Base-by-base conservation (phyloP, 2,888 invertebrate genomes). In the Drosophila borealis region DNA sequence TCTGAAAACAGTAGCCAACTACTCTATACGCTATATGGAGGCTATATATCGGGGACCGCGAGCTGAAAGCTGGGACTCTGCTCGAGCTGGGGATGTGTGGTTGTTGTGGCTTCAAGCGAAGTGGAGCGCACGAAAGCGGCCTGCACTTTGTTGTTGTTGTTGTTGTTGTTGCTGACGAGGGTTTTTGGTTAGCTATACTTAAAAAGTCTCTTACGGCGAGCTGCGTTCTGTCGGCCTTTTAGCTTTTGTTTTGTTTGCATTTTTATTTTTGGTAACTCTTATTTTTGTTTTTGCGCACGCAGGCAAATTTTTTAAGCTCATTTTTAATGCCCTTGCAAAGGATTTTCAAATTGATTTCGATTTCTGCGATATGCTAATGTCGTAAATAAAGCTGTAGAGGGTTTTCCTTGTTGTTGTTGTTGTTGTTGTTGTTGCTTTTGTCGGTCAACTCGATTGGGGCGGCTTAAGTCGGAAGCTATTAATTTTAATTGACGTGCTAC, bases 1-100 rank as follows among this genome's bases (percentile, higher is more conserved):
- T 88, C 88, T 90, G 89, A 90, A 88, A 89, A 89, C 89, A 90
- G 89, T 89, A 89, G 89, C 88, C 88, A 81, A 87, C 81, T 85
- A 54, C 60, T 67, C 55, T 55, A 55, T 45, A 60, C 46, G 46
- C 63, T 57, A 74, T 57, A 74, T 60, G 78, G 45, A 54, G 60
- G 59, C 68, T 67, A 54, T 19, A 48, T n/a, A 8, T 14, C n/a
- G n/a, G 13, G 19, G 19, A 14, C 14, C 49, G 69, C 65, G 68
- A 36, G 49, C 67, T 71, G 66, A 63, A 45, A 74, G 57, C 73
- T 51, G 74, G 56, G 57, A 85, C 80, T 74, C 73, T 21, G 71
- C 48, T 44, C 29, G 36, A 50, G 36, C 33, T 71, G 42, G 29
- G 48, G 29, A 19, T 72, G 36, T 72, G 36, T 46, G 44, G 34